Evolutionary conservation across 2,888 invertebrate species (phyloP).

Genomic region (Crossocerus cetratus): DNA sequence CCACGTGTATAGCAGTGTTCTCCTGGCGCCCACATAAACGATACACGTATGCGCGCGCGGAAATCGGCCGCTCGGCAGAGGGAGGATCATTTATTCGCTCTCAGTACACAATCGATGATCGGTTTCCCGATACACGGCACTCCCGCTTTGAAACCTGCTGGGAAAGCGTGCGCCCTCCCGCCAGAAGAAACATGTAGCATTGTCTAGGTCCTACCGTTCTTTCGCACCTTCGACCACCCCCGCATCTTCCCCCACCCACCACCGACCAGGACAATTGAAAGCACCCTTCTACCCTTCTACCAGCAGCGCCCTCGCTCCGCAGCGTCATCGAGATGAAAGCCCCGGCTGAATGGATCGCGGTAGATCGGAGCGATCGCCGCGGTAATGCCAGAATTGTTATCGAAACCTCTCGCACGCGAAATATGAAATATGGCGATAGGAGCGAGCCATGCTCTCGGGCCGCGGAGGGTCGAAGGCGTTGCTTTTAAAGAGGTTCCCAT

Average conservation of each 20-base stretch:
- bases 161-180: not conserved
- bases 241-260: too few species aligned
- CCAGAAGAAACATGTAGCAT: not conserved
- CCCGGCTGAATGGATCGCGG: not conserved
- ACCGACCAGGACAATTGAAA: not conserved
- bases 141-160: not conserved
- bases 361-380: not conserved
- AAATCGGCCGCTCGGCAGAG: not conserved
- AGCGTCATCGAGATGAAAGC: not conserved
- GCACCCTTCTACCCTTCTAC: too few species aligned
- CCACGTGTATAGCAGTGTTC: too few species aligned
- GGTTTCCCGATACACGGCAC: constrained; percentile 34
- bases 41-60: too few species aligned
- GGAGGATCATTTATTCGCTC: constrained; percentile 24
- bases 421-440: not conserved
- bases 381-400: not conserved
- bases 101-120: constrained; percentile 43
- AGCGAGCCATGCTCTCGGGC: too few species aligned
- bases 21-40: too few species aligned
- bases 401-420: not conserved
- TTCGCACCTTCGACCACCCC: too few species aligned
- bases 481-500: too few species aligned
- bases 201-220: too few species aligned
- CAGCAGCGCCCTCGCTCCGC: not conserved
- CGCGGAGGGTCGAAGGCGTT: too few species aligned